phyloP scores from a whole-genome alignment of 2,113 vertebrate species.

The Accipiter cooperii region DNA sequence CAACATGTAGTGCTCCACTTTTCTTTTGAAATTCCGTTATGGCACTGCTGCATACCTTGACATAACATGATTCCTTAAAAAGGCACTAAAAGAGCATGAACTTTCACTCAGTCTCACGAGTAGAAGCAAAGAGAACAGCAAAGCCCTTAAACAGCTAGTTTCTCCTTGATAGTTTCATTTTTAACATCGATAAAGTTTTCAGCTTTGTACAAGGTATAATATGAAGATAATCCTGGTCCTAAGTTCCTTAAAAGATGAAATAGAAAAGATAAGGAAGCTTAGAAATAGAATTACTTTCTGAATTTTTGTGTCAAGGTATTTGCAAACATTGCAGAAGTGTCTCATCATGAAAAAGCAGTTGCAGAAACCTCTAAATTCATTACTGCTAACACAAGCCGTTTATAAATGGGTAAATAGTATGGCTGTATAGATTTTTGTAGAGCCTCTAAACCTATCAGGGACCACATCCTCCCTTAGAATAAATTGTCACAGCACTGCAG shows the following conservation, averaged over 20 bases:
- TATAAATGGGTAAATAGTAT: constrained; percentile 26
- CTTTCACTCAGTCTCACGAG: neutral
- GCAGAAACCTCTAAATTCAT: constrained; percentile 40
- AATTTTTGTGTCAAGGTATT: neutral
- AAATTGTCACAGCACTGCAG: constrained; percentile 24
- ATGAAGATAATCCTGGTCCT: neutral
- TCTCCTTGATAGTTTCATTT: neutral
- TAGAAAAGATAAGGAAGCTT: neutral
- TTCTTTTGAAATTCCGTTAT: constrained; percentile 15
- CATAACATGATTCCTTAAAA: neutral
- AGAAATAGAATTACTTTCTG: neutral
- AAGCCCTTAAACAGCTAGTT: neutral
- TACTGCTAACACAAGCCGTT: constrained; percentile 41
- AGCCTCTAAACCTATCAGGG: constrained; percentile 21
- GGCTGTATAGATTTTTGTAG: constrained; percentile 11
- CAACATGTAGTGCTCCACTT: neutral
- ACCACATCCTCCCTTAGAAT: neutral
- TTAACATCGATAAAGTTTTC: neutral
- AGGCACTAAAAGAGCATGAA: neutral
- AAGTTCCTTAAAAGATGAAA: neutral
- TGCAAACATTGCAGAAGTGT: neutral
- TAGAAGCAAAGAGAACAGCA: neutral
- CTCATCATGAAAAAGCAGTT: constrained; percentile 12
- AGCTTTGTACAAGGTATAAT: neutral
- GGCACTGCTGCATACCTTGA: neutral